A percentile compares a stretch with the other conserved stretches of the same genome.
Evolutionary conservation across 64 coral and sea anemone genomes (phyloP).

Genomic region (Platygyra sinensis): DNA sequence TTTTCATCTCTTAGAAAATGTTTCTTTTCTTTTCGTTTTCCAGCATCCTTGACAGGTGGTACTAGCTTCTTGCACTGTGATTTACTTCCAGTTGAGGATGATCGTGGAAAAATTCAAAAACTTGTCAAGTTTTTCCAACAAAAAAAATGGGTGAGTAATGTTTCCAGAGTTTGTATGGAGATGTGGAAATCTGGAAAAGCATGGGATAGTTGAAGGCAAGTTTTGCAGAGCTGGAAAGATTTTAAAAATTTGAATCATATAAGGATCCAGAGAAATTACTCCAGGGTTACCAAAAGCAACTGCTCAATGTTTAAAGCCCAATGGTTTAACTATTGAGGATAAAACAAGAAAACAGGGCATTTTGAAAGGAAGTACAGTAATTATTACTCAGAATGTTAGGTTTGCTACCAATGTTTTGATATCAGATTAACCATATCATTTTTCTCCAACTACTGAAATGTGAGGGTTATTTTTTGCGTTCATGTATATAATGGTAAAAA

Average conservation of each 20-base stretch:
- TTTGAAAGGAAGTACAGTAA: too few species aligned
- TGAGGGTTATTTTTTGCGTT: background rate
- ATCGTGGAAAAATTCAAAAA: constrained; percentile 70
- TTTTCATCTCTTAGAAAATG: background rate
- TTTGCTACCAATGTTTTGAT: too few species aligned
- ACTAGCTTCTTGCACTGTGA: constrained; percentile 75
- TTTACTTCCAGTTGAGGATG: constrained; percentile 64
- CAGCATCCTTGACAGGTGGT: constrained; percentile 52
- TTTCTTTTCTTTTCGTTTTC: constrained; percentile 6
- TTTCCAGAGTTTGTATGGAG: background rate
- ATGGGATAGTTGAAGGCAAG: background rate
- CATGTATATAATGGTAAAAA: background rate
- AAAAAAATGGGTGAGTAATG: constrained; percentile 70
- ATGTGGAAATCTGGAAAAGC: background rate
- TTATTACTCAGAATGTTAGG: too few species aligned
- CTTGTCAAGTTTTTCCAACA: constrained; percentile 75
- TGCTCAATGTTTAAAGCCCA: too few species aligned
- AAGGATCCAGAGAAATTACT: too few species aligned
- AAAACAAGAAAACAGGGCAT: too few species aligned
- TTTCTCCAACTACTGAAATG: too few species aligned
- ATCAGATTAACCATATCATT: too few species aligned
- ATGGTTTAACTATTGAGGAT: too few species aligned
- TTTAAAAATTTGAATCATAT: too few species aligned
- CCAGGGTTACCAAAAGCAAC: too few species aligned
- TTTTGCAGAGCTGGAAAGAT: too few species aligned